Evolutionary conservation across 2,113 vertebrate species (phyloP).

Genomic region (Psettodes erumei): DNA sequence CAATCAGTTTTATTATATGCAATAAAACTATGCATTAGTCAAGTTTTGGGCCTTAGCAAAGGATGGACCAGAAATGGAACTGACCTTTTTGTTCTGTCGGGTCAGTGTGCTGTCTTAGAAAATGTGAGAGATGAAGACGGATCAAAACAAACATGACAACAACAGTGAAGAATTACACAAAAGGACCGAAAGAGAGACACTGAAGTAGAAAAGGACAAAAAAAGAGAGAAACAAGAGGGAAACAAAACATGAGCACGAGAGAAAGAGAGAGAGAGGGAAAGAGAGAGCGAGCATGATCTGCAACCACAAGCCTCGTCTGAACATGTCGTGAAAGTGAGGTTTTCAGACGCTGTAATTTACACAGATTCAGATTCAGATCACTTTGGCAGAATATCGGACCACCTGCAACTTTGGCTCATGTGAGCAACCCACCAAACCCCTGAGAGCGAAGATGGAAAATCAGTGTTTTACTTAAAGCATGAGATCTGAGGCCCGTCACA

Average conservation of each 20-base stretch:
- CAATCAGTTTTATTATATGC: too few relatives aligned
- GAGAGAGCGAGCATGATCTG: constrained; percentile 10
- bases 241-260: constrained; percentile 13
- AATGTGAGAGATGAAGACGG: neutral
- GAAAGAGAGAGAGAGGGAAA: constrained; percentile 12
- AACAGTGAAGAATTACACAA: neutral
- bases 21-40: too few relatives aligned
- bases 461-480: constrained; percentile 29
- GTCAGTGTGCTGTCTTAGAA: neutral
- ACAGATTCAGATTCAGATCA: constrained; percentile 62
- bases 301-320: constrained; percentile 49
- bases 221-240: neutral
- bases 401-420: constrained; percentile 63
- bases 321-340: constrained; percentile 69
- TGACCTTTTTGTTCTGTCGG: neutral
- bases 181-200: neutral
- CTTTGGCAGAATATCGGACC: constrained; percentile 67
- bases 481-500: constrained; percentile 41
- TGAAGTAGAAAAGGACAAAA: constrained; percentile 5
- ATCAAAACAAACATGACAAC: neutral
- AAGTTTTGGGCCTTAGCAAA: too few relatives aligned
- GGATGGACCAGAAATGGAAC: too few relatives aligned
- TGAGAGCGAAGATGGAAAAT: constrained; percentile 28
- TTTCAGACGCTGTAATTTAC: constrained; percentile 75
- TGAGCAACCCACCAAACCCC: constrained; percentile 41